Conservation (phyloP, 1,140 invertebrate genomes). For the Caerostris extrusa region DNA sequence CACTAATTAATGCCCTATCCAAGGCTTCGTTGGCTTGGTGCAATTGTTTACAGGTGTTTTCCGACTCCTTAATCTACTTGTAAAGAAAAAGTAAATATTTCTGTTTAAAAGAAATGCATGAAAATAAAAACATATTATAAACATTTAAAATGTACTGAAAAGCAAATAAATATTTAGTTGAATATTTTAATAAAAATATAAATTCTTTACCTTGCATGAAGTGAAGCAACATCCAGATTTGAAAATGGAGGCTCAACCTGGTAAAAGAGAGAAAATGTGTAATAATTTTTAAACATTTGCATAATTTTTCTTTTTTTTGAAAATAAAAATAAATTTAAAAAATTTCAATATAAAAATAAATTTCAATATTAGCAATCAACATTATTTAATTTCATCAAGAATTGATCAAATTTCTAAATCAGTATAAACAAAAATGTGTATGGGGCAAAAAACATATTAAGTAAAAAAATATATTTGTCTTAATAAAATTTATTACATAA, state of each 20-base stretch:
- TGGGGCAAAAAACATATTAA: too few species aligned
- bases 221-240: not conserved
- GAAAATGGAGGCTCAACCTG: constrained; percentile 22
- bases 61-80: constrained; percentile 65
- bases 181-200: not conserved
- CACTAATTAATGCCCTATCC: constrained; percentile 48
- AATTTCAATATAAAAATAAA: too few species aligned
- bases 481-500: too few species aligned
- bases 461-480: too few species aligned
- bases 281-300: not conserved
- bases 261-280: not conserved
- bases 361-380: too few species aligned
- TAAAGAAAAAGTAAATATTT: not conserved
- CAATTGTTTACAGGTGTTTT: constrained; percentile 58
- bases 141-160: not conserved
- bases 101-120: too few species aligned
- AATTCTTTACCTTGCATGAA: constrained; percentile 44
- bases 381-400: too few species aligned
- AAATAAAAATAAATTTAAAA: too few species aligned
- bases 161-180: not conserved
- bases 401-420: too few species aligned
- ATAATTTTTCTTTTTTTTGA: not conserved
- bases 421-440: too few species aligned
- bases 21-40: constrained; percentile 61
- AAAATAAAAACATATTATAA: not conserved